Percentiles rank a stretch among this genome's conserved stretches.
Conservation (phyloP, 2,797 vertebrate genomes). For the Pseudopleuronectes americanus region DNA sequence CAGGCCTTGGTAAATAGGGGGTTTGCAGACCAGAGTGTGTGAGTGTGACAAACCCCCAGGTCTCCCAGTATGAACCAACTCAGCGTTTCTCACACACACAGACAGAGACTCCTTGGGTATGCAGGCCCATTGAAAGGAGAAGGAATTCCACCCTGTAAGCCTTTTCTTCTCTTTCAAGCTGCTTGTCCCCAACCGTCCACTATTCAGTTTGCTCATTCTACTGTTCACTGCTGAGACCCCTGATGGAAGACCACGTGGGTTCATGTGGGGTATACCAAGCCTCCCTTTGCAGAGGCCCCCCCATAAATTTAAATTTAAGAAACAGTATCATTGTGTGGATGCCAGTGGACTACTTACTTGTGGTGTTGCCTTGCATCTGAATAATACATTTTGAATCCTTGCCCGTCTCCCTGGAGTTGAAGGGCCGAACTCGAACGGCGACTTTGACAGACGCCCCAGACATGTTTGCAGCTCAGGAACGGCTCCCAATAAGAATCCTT, state of each 20-base stretch:
- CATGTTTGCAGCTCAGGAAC: slow-evolving; percentile 84
- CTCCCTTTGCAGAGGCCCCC: slow-evolving; percentile 21
- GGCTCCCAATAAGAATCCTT: slow-evolving; percentile 55
- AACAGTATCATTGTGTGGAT: slow-evolving; percentile 3
- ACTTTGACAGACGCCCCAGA: slow-evolving; percentile 99
- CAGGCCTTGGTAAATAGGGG: slow-evolving; percentile 44
- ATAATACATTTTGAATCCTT: slow-evolving; percentile 99
- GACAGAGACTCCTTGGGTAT: slow-evolving; percentile 67
- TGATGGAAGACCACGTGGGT: slow-evolving; percentile 43
- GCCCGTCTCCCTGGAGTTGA: slow-evolving; percentile 95
- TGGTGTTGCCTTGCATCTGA: slow-evolving; percentile 99
- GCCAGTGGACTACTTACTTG: slow-evolving; percentile 88
- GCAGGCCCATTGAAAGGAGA: slow-evolving; percentile 66
- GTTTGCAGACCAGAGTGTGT: slow-evolving; percentile 37
- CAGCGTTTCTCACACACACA: slow-evolving; percentile 65
- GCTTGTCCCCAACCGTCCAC: slow-evolving; percentile 64
- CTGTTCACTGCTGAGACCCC: slow-evolving; percentile 54
- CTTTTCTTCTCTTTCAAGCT: slow-evolving; percentile 75
- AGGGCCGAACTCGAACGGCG: slow-evolving; percentile 95
- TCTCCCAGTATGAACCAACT: slow-evolving; percentile 63
- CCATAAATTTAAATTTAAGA: slow-evolving; percentile 20
- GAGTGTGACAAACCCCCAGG: slow-evolving; percentile 44
- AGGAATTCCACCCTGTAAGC: slow-evolving; percentile 63
- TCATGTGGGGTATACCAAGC: slow-evolving; percentile 45
- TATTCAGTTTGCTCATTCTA: slow-evolving; percentile 70